A percentile compares a stretch with the other conserved stretches of the same genome.
Evolutionary conservation across 2,888 invertebrate species (phyloP).

Genomic region (Germaria angustata): DNA sequence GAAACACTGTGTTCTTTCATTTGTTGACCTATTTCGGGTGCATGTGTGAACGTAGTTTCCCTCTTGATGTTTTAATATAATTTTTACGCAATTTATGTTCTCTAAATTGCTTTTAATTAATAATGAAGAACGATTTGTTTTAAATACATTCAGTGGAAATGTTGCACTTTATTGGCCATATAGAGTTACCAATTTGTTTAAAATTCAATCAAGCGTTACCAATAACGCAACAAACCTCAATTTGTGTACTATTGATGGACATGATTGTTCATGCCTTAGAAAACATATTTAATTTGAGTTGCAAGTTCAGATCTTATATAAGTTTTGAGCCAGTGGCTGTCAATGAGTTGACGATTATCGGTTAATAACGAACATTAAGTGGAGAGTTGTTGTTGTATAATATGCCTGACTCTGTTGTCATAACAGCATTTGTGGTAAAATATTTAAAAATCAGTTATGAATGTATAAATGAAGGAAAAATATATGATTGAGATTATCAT

Average conservation of each 20-base stretch:
- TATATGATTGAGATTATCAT: no score
- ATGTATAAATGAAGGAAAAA: no score
- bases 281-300: neutral
- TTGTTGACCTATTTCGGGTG: constrained; percentile 46
- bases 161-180: neutral
- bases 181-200: neutral
- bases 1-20: neutral
- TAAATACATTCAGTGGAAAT: neutral
- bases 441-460: no score
- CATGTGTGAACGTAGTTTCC: neutral
- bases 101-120: constrained; percentile 65
- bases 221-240: neutral
- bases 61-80: constrained; percentile 40
- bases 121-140: neutral
- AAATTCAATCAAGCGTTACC: constrained; percentile 18
- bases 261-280: no score
- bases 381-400: neutral
- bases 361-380: neutral
- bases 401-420: no score
- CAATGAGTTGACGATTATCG: neutral
- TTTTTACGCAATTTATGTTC: constrained; percentile 61
- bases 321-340: neutral
- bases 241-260: neutral
- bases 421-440: no score
- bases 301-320: neutral